These are phyloP conservation scores for Ectobius pallidus DNA, from an alignment of 2,888 invertebrate genomes.

Conservation along the genomic window DNA sequence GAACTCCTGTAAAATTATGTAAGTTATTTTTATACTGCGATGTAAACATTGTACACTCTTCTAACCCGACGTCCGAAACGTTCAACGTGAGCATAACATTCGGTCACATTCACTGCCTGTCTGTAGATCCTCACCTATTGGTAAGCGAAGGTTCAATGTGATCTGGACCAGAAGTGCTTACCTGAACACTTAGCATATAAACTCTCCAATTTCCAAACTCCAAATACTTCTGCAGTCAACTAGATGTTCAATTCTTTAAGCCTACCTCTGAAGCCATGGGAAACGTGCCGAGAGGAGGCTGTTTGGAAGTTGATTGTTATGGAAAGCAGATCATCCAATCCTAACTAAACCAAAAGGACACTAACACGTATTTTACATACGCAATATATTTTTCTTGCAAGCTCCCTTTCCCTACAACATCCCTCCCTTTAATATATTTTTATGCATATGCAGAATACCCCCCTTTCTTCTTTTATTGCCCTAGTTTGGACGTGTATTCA, in stretches of 20 bases:
- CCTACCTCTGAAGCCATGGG: background rate
- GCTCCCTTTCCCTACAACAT: slow-evolving; percentile 7
- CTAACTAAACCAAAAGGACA: slow-evolving; percentile 22
- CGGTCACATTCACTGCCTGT: no score
- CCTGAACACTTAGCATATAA: no score
- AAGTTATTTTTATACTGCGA: no score
- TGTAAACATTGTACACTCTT: no score
- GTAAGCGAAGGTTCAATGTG: no score
- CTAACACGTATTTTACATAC: slow-evolving; percentile 26
- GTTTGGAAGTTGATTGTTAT: slow-evolving; percentile 18
- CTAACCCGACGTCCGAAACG: no score
- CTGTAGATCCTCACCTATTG: no score
- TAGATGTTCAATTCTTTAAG: background rate
- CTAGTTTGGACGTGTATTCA: slow-evolving; percentile 29
- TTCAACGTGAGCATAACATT: no score
- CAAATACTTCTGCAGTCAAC: background rate
- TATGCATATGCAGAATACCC: slow-evolving; percentile 10
- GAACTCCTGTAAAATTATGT: no score
- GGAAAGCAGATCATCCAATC: slow-evolving; percentile 11
- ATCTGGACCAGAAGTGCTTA: no score
- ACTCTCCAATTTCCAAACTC: no score
- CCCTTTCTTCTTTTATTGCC: slow-evolving; percentile 31
- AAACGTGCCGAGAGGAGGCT: background rate
- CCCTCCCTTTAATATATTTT: slow-evolving; percentile 7
- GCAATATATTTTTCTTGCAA: background rate